Conservation (phyloP, 2,797 vertebrate genomes). For the Ctenosaura bakeri region DNA sequence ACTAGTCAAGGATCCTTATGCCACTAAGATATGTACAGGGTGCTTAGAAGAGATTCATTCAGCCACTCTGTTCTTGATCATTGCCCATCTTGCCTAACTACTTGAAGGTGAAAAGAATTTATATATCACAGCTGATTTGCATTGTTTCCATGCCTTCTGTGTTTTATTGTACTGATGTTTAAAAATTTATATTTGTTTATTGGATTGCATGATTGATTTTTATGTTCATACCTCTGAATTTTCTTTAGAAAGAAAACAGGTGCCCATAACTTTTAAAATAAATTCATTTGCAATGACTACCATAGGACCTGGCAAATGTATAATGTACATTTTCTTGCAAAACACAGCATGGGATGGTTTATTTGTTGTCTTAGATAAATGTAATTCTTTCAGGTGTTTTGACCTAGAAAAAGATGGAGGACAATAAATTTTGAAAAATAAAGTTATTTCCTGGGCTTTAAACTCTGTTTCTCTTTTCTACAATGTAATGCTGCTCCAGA, state of each 20-base stretch:
- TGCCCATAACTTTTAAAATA: not conserved
- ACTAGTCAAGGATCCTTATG: not conserved
- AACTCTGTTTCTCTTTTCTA: not conserved
- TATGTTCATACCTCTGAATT: not conserved
- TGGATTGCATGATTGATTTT: not conserved
- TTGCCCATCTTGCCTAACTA: not conserved
- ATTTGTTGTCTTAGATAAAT: not conserved
- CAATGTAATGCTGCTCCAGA: not conserved
- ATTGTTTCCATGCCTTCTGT: not conserved
- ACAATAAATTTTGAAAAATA: not conserved
- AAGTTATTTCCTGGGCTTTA: not conserved
- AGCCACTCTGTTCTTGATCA: not conserved
- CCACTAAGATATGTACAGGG: rapidly evolving
- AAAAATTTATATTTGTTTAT: not conserved
- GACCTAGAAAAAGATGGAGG: not conserved
- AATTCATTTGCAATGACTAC: constrained; percentile 1
- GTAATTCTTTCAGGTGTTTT: not conserved
- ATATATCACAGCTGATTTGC: not conserved
- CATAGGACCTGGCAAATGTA: not conserved
- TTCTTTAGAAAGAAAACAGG: not conserved
- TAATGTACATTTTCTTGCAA: not conserved
- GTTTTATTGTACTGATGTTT: not conserved
- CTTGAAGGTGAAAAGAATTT: not conserved
- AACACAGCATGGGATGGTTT: not conserved
- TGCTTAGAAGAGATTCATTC: not conserved